Percentiles rank a stretch among this genome's conserved stretches.
phyloP scores from a whole-genome alignment of 2,888 invertebrate genomes.

The Leptopilina syphax region DNA sequence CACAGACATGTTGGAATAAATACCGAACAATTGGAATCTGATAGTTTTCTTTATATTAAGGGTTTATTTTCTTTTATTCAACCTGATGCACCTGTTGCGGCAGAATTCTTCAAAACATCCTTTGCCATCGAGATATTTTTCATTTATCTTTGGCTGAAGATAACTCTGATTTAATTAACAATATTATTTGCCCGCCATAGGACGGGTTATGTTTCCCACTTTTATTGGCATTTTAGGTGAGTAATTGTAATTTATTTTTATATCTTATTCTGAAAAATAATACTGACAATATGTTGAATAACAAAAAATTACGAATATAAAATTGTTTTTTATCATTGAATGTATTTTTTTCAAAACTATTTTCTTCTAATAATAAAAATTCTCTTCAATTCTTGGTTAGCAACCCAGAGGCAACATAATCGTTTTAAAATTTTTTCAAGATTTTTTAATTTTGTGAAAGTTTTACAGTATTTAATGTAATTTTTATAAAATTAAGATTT shows the following conservation, averaged over 20 bases:
- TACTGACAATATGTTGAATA: too few relatives aligned
- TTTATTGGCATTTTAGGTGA: slow-evolving; percentile 86
- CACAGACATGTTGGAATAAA: neutral
- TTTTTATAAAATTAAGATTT: too few relatives aligned
- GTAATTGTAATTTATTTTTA: slow-evolving; percentile 65
- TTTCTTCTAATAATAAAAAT: too few relatives aligned
- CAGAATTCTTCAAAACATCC: slow-evolving; percentile 52
- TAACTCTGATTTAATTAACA: slow-evolving; percentile 46
- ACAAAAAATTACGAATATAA: too few relatives aligned
- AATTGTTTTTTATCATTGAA: too few relatives aligned
- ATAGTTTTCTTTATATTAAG: neutral
- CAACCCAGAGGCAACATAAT: too few relatives aligned
- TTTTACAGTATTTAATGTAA: too few relatives aligned
- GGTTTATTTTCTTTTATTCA: slow-evolving; percentile 48
- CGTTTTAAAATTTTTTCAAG: too few relatives aligned
- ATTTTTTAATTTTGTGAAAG: too few relatives aligned
- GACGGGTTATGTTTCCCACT: slow-evolving; percentile 83
- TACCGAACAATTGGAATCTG: too few relatives aligned
- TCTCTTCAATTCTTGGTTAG: too few relatives aligned
- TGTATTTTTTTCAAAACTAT: too few relatives aligned
- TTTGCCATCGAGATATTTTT: neutral
- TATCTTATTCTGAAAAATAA: neutral
- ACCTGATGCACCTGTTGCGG: slow-evolving; percentile 56
- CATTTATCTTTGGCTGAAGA: neutral
- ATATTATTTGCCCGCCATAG: slow-evolving; percentile 67